Conservation (phyloP, 2,888 invertebrate genomes). For the Gari tellinella region DNA sequence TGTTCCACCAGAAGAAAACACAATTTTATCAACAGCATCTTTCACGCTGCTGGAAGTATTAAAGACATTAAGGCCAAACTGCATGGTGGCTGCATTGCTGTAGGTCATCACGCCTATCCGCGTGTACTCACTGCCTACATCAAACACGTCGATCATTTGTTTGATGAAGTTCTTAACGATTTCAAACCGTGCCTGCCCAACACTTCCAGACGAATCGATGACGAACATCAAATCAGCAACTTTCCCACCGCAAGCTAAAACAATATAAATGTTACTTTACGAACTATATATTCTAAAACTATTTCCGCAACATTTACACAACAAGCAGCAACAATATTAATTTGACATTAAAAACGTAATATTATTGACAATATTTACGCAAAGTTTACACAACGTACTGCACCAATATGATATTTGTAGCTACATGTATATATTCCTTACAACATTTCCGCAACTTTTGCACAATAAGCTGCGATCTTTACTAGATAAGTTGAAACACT, state of each 20-base stretch:
- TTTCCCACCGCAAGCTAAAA: conserved; percentile 50
- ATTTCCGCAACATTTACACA: too few species aligned
- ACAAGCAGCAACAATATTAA: too few species aligned
- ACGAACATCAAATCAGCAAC: conserved; percentile 55
- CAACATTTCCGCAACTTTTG: too few species aligned
- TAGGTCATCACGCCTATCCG: conserved; percentile 53
- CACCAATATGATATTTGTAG: too few species aligned
- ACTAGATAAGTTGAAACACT: too few species aligned
- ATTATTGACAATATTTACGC: too few species aligned
- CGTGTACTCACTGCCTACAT: conserved; percentile 30
- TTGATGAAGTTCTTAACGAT: conserved; percentile 48
- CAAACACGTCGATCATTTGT: conserved; percentile 38
- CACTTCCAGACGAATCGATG: conserved; percentile 53
- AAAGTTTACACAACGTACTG: too few species aligned
- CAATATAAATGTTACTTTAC: not conserved
- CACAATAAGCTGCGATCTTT: too few species aligned
- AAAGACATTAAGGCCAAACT: conserved; percentile 38
- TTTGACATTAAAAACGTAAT: too few species aligned
- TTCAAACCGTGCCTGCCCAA: conserved; percentile 44
- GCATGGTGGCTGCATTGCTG: conserved; percentile 28
- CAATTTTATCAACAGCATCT: conserved; percentile 33
- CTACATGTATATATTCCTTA: too few species aligned
- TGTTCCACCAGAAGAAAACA: conserved; percentile 42
- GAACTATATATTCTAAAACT: not conserved
- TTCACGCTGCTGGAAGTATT: conserved; percentile 21